phyloP scores from a whole-genome alignment of 2,113 vertebrate genomes.

The Dipodomys spectabilis region DNA sequence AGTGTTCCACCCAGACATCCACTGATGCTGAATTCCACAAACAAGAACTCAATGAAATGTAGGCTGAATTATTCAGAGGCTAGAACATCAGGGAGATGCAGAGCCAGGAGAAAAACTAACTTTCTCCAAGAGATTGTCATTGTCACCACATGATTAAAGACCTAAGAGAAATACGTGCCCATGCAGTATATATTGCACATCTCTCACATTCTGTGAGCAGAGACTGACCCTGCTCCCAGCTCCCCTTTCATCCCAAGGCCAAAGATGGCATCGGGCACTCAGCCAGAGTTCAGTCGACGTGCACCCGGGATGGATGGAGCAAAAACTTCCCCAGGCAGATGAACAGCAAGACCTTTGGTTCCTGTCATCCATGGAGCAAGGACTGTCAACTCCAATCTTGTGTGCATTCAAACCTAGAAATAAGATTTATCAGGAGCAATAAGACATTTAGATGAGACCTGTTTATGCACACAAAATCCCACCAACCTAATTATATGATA shows the following conservation, averaged over 20 bases:
- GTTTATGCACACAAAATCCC: background rate
- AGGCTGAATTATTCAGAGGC: background rate
- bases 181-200: too few relatives aligned
- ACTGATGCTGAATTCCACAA: accelerated
- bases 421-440: too few relatives aligned
- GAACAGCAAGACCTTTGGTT: background rate
- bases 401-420: background rate
- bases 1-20: accelerated
- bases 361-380: background rate
- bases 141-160: background rate
- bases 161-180: background rate
- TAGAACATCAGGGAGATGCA: background rate
- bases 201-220: accelerated
- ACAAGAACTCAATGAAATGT: background rate
- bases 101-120: background rate
- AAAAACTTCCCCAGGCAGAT: too few relatives aligned
- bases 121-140: background rate
- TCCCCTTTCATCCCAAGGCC: too few relatives aligned
- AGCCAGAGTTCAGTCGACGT: background rate
- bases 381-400: background rate
- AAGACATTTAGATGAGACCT: background rate
- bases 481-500: background rate
- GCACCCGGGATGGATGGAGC: too few relatives aligned
- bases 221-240: background rate
- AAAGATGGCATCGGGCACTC: accelerated